Percentiles rank a stretch among this genome's conserved stretches.
Conservation (phyloP, 1,140 invertebrate species). For the Colletes gigas region DNA sequence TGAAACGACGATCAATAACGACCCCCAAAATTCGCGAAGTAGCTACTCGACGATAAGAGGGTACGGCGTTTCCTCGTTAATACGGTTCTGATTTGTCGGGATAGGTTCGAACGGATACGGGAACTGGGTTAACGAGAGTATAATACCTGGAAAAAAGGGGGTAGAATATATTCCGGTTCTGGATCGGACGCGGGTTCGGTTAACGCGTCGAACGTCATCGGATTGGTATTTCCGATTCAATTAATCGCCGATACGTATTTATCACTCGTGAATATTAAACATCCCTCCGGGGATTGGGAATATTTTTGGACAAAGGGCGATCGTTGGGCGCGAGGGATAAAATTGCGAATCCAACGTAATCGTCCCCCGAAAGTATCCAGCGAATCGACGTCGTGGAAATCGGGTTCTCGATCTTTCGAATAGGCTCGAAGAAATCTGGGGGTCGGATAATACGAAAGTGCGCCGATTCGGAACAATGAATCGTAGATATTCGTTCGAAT, state of each 20-base stretch:
- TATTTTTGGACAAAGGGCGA: neutral
- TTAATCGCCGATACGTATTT: neutral
- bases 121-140: constrained; percentile 32
- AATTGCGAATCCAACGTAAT: neutral
- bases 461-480: constrained; percentile 28
- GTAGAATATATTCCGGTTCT: neutral
- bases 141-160: neutral
- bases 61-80: neutral
- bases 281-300: neutral
- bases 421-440: constrained; percentile 16
- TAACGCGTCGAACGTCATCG: constrained; percentile 3
- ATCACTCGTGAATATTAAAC: neutral
- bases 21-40: neutral
- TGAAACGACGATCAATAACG: neutral
- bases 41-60: neutral
- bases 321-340: neutral
- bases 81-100: neutral
- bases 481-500: constrained; percentile 12
- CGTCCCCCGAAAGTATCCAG: neutral
- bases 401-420: neutral
- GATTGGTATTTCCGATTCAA: neutral
- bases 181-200: neutral
- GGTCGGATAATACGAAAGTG: constrained; percentile 4
- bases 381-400: neutral
- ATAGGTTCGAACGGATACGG: neutral